Evolutionary conservation across 1,140 invertebrate genomes (phyloP).

Genomic region (Polypedilum vanderplanki): DNA sequence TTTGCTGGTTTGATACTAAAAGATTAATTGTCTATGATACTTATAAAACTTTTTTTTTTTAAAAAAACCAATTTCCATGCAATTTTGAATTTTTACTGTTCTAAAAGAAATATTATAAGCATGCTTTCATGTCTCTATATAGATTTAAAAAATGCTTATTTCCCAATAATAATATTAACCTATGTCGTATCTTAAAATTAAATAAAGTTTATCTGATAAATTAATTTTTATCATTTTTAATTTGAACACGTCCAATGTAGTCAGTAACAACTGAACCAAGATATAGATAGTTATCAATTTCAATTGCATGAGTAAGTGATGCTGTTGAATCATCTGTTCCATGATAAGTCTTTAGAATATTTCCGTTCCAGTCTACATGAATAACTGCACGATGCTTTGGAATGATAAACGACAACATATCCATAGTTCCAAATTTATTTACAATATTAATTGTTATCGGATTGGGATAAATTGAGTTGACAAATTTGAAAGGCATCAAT

Average conservation of each 20-base stretch:
- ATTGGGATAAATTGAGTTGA: constrained; percentile 54
- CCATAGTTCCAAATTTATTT: constrained; percentile 49
- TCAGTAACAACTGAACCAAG: constrained; percentile 1
- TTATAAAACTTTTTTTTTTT: too few relatives aligned
- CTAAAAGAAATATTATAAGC: too few relatives aligned
- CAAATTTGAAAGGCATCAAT: constrained; percentile 52
- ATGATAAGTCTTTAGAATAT: constrained; percentile 56
- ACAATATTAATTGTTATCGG: constrained; percentile 48
- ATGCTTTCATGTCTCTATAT: too few relatives aligned
- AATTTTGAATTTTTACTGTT: too few relatives aligned
- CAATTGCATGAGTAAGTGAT: constrained; percentile 39
- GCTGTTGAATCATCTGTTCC: constrained; percentile 46
- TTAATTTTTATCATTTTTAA: not conserved
- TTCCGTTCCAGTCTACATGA: constrained; percentile 57
- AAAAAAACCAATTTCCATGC: too few relatives aligned
- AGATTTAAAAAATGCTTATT: too few relatives aligned
- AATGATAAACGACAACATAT: constrained; percentile 36
- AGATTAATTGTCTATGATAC: not conserved
- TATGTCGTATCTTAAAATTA: too few relatives aligned
- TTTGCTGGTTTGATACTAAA: constrained; percentile 38
- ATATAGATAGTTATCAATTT: not conserved
- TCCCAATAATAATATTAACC: too few relatives aligned
- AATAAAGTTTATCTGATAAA: too few relatives aligned
- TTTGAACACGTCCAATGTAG: constrained; percentile 19
- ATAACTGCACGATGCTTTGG: constrained; percentile 47